Base-by-base conservation (phyloP, 2,113 vertebrate genomes). In the Prunella fulvescens region DNA sequence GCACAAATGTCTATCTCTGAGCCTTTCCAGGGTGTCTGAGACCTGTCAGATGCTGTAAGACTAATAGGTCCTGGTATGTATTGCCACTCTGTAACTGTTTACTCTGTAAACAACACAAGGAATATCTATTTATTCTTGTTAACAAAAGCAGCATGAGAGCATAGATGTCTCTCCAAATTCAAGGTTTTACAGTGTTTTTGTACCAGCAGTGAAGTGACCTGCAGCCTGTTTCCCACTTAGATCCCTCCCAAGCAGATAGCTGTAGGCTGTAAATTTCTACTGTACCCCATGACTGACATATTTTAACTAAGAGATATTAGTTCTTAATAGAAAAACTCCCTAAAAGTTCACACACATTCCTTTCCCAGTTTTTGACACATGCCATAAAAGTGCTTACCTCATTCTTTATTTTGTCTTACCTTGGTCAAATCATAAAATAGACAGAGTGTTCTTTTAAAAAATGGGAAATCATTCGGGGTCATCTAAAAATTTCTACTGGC, bases 261-360 rank as follows among this genome's bases (percentile, higher is more conserved):
- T 77, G 33, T 33, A 77, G 45, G 40, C n/a, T 57, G 80, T 71
- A 81, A 90, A 95, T 90, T 79, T 91, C 50, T 42, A 37, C 6
- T 11, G 10, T 20, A 44, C 13, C 13, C 47, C 22, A 16, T 26
- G 45, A 51, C 47, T 74, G 67, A 51, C 7, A 26, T 51, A 66
- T 90, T 92, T 93, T 69, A 76, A 90, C 88, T 45, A 64, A 74
- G 42, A 87, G 13, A 42, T 81, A 84, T 53, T 80, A n/a, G 66
- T 86, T 92, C 54, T 70, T 77, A 90, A 58, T 70, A 80, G 69
- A 28, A 86, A 80, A 88, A 95, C 93, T 94, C 95, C 96, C 93
- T 95, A 95, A 92, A 94, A 83, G 82, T 91, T 95, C 90, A 82
- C 90, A 94, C 22, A 81, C 93, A 96, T 96, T 90, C 81, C n/a